phyloP scores from a whole-genome alignment of 2,888 invertebrate genomes.

The Brachyptera putata region DNA sequence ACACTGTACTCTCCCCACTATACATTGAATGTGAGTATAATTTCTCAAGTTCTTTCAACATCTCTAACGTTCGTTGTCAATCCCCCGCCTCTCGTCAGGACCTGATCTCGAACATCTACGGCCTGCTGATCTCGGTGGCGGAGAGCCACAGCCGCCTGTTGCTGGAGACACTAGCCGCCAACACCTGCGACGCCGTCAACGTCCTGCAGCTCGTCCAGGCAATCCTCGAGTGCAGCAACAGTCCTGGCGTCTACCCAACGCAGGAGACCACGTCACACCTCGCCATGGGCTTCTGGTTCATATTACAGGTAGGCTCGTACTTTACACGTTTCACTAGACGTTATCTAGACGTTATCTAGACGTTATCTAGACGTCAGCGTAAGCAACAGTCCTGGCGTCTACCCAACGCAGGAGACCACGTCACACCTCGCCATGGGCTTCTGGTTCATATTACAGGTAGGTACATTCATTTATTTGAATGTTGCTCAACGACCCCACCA shows the following conservation, averaged over 20 bases:
- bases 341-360: too few species aligned
- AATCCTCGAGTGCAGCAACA: conserved; percentile 72
- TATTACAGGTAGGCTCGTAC: conserved; percentile 77
- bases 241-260: conserved; percentile 78
- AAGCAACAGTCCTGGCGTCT: conserved; percentile 77
- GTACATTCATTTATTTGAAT: too few species aligned
- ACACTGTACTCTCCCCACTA: too few species aligned
- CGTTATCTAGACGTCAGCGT: too few species aligned
- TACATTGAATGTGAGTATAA: too few species aligned
- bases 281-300: conserved; percentile 89
- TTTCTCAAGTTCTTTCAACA: too few species aligned
- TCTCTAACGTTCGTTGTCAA: too few species aligned
- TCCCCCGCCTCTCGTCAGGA: too few species aligned
- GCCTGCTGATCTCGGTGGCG: conserved; percentile 63
- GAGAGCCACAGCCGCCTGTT: conserved; percentile 64
- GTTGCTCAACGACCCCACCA: too few species aligned
- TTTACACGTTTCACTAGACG: too few species aligned
- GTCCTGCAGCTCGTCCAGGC: conserved; percentile 63
- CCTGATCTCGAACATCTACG: conserved; percentile 61
- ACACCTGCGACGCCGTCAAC: conserved; percentile 50
- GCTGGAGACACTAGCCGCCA: conserved; percentile 50
- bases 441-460: conserved; percentile 87
- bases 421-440: conserved; percentile 84
- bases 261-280: conserved; percentile 84
- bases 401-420: conserved; percentile 82